Percentiles rank a stretch among this genome's conserved stretches.
Evolutionary conservation across 1,140 invertebrate species (phyloP).

Genomic region (Drosophila ogumai): DNA sequence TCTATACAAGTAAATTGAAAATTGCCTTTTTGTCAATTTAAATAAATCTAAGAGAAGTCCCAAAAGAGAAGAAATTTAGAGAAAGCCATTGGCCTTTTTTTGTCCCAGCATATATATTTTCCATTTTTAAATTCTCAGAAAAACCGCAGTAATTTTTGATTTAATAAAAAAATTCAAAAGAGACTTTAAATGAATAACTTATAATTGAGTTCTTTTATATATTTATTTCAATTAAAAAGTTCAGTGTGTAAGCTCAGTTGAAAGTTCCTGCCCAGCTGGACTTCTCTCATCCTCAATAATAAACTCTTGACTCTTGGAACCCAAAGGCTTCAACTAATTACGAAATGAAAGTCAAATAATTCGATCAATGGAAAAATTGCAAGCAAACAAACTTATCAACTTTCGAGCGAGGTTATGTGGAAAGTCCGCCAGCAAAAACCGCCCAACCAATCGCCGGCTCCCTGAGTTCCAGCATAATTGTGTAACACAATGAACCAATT

Average conservation of each 20-base stretch:
- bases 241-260: neutral
- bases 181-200: neutral
- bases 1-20: slow-evolving; percentile 32
- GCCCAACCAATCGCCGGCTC: slow-evolving; percentile 4
- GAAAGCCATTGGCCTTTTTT: neutral
- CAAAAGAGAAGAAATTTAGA: neutral
- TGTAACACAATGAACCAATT: slow-evolving; percentile 69
- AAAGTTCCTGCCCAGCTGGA: slow-evolving; percentile 2
- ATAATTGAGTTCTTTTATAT: too few relatives aligned
- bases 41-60: slow-evolving; percentile 25
- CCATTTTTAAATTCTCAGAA: neutral
- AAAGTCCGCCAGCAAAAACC: neutral
- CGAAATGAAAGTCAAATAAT: slow-evolving; percentile 46
- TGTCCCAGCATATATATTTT: neutral
- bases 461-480: slow-evolving; percentile 43
- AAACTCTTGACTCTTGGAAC: neutral
- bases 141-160: neutral
- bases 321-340: slow-evolving; percentile 27
- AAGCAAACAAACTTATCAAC: slow-evolving; percentile 22
- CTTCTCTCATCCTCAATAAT: neutral
- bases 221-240: slow-evolving; percentile 5
- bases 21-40: slow-evolving; percentile 25
- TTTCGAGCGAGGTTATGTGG: slow-evolving; percentile 8
- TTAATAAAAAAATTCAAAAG: neutral
- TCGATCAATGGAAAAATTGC: slow-evolving; percentile 30